Percentiles rank a stretch among this genome's conserved stretches.
Evolutionary conservation across 2,797 vertebrate genomes (phyloP).

Genomic region (Pipistrellus nathusii): DNA sequence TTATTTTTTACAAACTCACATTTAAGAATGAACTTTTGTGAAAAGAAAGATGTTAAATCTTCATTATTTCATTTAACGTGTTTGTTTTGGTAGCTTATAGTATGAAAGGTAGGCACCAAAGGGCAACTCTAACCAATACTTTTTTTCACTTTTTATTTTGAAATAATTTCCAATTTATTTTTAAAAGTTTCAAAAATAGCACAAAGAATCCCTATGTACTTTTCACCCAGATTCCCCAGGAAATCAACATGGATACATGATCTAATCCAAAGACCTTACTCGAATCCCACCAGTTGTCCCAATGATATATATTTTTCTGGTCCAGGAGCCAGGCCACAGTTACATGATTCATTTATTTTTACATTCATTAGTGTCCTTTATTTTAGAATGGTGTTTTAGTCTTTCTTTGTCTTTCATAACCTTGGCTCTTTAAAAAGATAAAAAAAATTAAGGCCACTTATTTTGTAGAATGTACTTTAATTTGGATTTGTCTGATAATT

Average conservation of each 20-base stretch:
- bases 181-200: background rate
- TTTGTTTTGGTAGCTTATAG: background rate
- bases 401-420: background rate
- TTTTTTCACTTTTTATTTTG: background rate
- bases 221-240: background rate
- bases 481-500: background rate
- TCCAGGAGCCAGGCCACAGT: background rate
- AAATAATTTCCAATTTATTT: background rate
- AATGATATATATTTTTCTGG: background rate
- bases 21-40: background rate
- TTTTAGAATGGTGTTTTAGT: background rate
- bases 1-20: background rate
- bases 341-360: background rate
- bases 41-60: background rate
- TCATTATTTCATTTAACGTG: background rate
- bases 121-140: background rate
- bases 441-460: background rate
- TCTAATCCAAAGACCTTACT: background rate
- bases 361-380: background rate
- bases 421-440: background rate
- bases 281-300: background rate
- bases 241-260: background rate
- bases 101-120: background rate
- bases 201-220: background rate
- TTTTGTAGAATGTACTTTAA: background rate